phyloP scores from a whole-genome alignment of 1,140 invertebrate species.

The Trigoniulus corallinus region DNA sequence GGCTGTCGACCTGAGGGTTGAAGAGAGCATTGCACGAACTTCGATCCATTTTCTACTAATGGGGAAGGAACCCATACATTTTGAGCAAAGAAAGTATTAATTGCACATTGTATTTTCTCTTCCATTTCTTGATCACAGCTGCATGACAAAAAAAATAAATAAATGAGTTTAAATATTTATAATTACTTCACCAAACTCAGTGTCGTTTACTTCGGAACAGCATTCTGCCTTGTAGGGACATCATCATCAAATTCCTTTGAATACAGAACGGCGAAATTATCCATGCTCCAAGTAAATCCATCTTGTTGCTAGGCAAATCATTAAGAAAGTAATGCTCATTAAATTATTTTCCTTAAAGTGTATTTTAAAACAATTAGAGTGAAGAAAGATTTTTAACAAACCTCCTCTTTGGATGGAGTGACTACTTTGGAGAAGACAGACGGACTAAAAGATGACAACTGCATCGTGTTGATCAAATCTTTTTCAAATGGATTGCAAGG shows the following conservation, averaged over 20 bases:
- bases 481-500: conserved; percentile 9
- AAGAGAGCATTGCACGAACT: too few relatives aligned
- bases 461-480: conserved; percentile 6
- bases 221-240: background rate
- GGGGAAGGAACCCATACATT: too few relatives aligned
- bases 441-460: conserved; percentile 10
- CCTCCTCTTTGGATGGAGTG: conserved; percentile 8
- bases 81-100: background rate
- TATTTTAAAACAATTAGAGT: too few relatives aligned
- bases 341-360: conserved; percentile 6
- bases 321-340: conserved; percentile 2
- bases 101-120: background rate
- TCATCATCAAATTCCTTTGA: background rate
- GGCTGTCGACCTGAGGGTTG: too few relatives aligned
- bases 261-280: background rate
- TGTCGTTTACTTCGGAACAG: too few relatives aligned
- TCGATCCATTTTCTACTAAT: too few relatives aligned
- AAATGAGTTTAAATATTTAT: background rate
- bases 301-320: background rate
- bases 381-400: too few relatives aligned
- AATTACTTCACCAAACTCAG: background rate
- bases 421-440: conserved; percentile 9
- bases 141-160: background rate
- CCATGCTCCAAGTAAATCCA: background rate
- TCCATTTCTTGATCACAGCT: background rate